Evolutionary conservation across 2,888 invertebrate species (phyloP), one percentile per base, ranked within the genome.

Genomic region (Ctena decussata): DNA sequence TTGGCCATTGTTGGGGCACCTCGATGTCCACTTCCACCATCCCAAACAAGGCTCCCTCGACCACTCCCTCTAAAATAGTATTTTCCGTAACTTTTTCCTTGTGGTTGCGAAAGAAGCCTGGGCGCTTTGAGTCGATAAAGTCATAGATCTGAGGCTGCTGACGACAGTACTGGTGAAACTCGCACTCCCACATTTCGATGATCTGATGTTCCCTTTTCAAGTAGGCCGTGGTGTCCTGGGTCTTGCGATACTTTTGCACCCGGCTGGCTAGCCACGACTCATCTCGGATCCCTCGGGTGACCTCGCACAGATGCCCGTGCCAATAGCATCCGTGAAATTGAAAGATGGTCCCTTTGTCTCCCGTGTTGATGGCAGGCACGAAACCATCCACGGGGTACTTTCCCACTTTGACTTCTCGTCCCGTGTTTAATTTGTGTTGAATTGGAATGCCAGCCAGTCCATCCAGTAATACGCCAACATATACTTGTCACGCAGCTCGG

Each of bases 181-280:
- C 15, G 39, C 84, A 87, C 46, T 82, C 83, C 84, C 85, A 87
- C 74, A 87, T 87, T 57, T 79, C 84, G 24, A 83, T 60, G 24
- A 89, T 79, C 18, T 11, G 37, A 44, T 84, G 80, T 39, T 37
- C 53, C 37, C 27, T 69, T 27, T n/a, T 57, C 35, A 24, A 15
- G 30, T 11, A 69, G 15, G 8, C 39, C 72, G 5, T 72, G 5
- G 11, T n/a, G 18, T 72, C 27, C 21, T 11, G 72, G 44, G 18
- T 39, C 39, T 11, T 6, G n/a, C n/a, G n/a, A 41, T 35, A 71
- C 57, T 70, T 82, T 12, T 75, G 60, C 1, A 3, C 69, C 30
- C 69, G 24, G 75, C 11, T 78, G 57, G 39, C 71, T 57, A 15
- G 39, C 84, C 84, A 84, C 35, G 82, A 65, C 32, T 89, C 70